These are phyloP conservation scores for Triplophysa bombifrons DNA, from an alignment of 2,797 vertebrate species.

Conservation along the genomic window DNA sequence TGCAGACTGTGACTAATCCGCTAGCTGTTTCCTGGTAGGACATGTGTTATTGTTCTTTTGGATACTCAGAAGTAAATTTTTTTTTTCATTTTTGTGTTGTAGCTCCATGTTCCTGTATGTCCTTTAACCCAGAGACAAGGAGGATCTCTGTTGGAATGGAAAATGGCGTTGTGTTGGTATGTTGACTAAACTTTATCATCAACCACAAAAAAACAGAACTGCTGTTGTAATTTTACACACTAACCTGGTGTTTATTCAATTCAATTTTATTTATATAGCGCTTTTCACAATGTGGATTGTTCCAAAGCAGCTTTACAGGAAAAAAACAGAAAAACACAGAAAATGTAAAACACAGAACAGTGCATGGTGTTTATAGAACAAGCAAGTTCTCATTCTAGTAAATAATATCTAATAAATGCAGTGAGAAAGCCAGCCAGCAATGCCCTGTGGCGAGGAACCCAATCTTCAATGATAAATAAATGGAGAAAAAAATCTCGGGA, in stretches of 20 bases:
- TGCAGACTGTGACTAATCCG: slow-evolving; percentile 7
- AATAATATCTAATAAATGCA: too few species aligned
- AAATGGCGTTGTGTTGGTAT: slow-evolving; percentile 93
- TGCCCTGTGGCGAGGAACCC: too few species aligned
- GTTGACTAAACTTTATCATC: slow-evolving; percentile 63
- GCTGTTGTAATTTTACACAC: background rate
- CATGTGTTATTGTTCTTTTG: background rate
- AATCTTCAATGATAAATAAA: too few species aligned
- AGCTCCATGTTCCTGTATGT: slow-evolving; percentile 97
- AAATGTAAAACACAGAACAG: too few species aligned
- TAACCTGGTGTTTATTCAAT: slow-evolving; percentile 4
- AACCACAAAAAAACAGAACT: slow-evolving; percentile 3
- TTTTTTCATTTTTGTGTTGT: slow-evolving; percentile 62
- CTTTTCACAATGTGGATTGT: too few species aligned
- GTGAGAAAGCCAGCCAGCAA: too few species aligned
- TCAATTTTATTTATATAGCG: too few species aligned
- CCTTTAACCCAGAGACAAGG: slow-evolving; percentile 97
- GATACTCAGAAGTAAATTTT: background rate
- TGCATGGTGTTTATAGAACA: too few species aligned
- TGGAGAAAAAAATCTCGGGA: too few species aligned
- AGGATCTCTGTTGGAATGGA: slow-evolving; percentile 94
- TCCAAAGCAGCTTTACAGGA: too few species aligned
- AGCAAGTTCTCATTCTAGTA: too few species aligned
- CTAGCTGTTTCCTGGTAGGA: background rate
- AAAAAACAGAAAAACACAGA: too few species aligned